Evolutionary conservation across 2,113 vertebrate species (phyloP).

Genomic region (Shinisaurus crocodilurus): DNA sequence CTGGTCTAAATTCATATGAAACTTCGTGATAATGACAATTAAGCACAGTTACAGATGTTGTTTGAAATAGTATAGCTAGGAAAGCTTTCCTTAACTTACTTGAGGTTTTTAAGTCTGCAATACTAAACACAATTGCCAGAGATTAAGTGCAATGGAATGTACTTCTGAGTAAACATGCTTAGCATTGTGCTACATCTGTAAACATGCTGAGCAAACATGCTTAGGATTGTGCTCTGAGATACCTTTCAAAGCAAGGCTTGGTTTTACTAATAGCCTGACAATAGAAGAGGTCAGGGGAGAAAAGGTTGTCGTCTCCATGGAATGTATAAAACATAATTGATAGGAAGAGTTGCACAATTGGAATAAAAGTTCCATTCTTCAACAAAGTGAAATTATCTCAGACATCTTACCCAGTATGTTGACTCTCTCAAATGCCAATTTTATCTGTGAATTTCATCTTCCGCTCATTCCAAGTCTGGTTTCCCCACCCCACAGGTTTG

Average conservation of each 20-base stretch:
- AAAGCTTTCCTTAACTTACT: not conserved
- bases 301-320: not conserved
- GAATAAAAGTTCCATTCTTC: not conserved
- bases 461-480: not conserved
- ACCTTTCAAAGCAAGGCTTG: not conserved
- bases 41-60: not conserved
- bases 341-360: not conserved
- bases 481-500: not conserved
- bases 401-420: not conserved
- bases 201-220: not conserved
- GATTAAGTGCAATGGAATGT: too few relatives aligned
- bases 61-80: not conserved
- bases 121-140: too few relatives aligned
- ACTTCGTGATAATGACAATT: not conserved
- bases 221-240: not conserved
- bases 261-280: too few relatives aligned
- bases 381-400: not conserved
- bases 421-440: not conserved
- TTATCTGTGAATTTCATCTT: not conserved
- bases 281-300: not conserved
- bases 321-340: not conserved
- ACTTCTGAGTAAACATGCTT: too few relatives aligned
- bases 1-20: too few relatives aligned
- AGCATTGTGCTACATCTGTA: not conserved
- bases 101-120: too few relatives aligned